Percentiles rank a stretch among this genome's conserved stretches.
Conservation (phyloP, 2,113 vertebrate species). For the human (Homo sapiens) region DNA sequence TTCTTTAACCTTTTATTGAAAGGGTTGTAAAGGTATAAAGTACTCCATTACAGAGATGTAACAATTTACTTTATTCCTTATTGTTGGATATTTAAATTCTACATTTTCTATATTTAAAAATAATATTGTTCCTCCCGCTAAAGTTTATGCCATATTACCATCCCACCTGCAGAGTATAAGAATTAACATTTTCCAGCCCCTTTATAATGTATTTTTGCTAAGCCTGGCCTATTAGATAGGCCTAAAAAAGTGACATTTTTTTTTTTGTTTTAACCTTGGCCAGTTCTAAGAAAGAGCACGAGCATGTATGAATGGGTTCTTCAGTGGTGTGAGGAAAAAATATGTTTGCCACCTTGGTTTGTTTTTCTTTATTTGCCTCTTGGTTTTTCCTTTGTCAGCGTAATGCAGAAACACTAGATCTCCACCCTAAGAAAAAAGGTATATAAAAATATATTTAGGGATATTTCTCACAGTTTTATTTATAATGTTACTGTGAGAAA, state of each 20-base stretch:
- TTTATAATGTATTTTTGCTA: background rate
- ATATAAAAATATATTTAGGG: background rate
- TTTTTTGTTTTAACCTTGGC: background rate
- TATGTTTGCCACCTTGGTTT: background rate
- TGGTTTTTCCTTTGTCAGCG: background rate
- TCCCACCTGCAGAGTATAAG: background rate
- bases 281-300: background rate
- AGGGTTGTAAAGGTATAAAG: background rate
- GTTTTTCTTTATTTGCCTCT: background rate
- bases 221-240: background rate
- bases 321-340: background rate
- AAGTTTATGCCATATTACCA: background rate
- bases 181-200: background rate
- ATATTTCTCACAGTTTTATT: slow-evolving; percentile 43
- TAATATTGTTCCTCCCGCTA: background rate
- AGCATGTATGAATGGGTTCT: background rate
- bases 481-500: background rate
- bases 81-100: background rate
- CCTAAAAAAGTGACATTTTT: background rate
- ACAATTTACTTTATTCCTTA: background rate
- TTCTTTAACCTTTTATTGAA: slow-evolving; percentile 44
- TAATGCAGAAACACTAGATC: background rate
- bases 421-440: background rate
- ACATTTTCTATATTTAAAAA: slow-evolving; percentile 31
- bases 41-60: background rate